A percentile compares a stretch with the other conserved stretches of the same genome.
Conservation (phyloP, 64 coral and sea anemone species). For the Montipora capricornis region DNA sequence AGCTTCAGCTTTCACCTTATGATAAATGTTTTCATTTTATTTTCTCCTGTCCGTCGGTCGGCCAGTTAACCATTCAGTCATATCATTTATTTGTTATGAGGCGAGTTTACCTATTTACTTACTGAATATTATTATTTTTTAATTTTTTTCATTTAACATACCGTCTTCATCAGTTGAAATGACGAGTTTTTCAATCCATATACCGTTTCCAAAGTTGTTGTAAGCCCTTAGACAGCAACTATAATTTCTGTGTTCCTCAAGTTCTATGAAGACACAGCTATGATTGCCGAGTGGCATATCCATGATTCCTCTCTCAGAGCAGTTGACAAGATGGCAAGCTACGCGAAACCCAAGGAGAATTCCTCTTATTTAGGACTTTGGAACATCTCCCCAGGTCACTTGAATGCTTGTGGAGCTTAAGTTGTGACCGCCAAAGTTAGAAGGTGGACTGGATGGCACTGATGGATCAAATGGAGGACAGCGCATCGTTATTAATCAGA, state of each 20-base stretch:
- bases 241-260: not conserved
- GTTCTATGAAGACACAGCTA: not conserved
- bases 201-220: constrained; percentile 24
- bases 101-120: no score
- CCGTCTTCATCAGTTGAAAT: constrained; percentile 27
- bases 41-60: no score
- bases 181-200: not conserved
- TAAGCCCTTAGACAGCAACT: constrained; percentile 12
- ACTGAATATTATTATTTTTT: not conserved
- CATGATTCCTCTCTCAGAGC: not conserved
- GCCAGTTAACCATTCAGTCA: no score
- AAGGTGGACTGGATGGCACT: constrained; percentile 16
- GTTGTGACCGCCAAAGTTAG: not conserved
- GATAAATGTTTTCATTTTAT: no score
- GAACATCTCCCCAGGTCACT: constrained; percentile 9
- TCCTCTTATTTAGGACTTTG: not conserved
- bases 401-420: constrained; percentile 17
- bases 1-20: no score
- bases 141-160: not conserved
- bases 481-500: no score
- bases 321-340: not conserved
- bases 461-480: no score
- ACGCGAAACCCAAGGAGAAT: not conserved
- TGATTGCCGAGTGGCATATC: not conserved
- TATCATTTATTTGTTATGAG: no score